Base-by-base conservation (phyloP, 2,888 invertebrate species). In the Scaptomyza cyrtandrae region DNA sequence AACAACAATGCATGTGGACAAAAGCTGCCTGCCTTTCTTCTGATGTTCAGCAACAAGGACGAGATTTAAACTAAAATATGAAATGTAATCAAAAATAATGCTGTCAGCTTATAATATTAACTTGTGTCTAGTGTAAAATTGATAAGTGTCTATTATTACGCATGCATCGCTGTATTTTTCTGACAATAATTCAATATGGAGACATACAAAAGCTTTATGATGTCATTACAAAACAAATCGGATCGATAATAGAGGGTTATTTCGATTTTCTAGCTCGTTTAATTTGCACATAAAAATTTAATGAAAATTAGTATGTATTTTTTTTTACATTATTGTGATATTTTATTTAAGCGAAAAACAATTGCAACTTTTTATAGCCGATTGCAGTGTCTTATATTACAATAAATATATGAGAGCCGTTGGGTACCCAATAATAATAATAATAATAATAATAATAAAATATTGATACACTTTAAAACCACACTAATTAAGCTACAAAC, bases 331-430 rank as follows among this genome's bases (percentile, higher is more conserved):
- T 19, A 35, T 19, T 35, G 9, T 50, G 10, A 41, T 41, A 50
- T n/a, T 50, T 35, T 35, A 35, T 35, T 50, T 10, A 50, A 50
- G 50, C 35, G 19, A 50, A 50, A 50, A 50, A 35, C 35, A 35
- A 35, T 35, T 35, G 35, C 35, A 50, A n/a, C 19, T n/a, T 13
- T n/a, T 35, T 37, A 24, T 19, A 49, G 19, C n/a, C 19, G n/a
- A 35, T 10, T 33, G 33, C 13, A 49, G 19, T 3, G 33, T 46
- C 9, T 6, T 33, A 33, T 50, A 50, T n/a, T 50, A 24, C 6
- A 35, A 50, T 24, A 50, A 50, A 35, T 35, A 35, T 50, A 11
- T 46, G 14, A 29, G 11, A 14, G 10, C 46, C 2, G 14, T 7
- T 48, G 2, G 7, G 31, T 31, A 14, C 48, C 16, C 19, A 35